A percentile compares a stretch with the other conserved stretches of the same genome.
Evolutionary conservation across 1,140 invertebrate genomes (phyloP).

Genomic region (Zeugodacus cucurbitae): DNA sequence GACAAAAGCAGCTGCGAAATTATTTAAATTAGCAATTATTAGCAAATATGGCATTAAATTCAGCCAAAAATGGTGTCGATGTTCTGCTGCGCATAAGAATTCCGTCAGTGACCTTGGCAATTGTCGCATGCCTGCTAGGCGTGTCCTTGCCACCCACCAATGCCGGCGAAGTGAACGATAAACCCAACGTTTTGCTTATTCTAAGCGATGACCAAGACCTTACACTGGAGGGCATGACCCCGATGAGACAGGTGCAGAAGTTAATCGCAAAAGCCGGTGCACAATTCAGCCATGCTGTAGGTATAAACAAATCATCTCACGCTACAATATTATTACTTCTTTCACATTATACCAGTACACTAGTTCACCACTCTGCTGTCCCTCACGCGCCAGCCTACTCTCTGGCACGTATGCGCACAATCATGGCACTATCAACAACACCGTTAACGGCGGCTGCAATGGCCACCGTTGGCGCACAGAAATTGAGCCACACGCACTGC

Average conservation of each 20-base stretch:
- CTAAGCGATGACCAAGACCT: conserved; percentile 90
- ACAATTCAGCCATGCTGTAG: conserved; percentile 80
- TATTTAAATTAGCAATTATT: neutral
- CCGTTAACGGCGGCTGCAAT: conserved; percentile 80
- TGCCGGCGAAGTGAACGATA: neutral
- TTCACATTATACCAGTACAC: conserved; percentile 71
- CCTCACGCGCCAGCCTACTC: conserved; percentile 86
- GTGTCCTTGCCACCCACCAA: neutral
- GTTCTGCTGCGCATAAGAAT: neutral
- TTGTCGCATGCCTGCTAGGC: neutral
- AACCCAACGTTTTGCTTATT: conserved; percentile 82
- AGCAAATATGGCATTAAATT: neutral
- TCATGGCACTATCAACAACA: conserved; percentile 82
- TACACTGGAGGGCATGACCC: conserved; percentile 78
- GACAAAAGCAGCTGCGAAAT: neutral
- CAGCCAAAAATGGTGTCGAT: neutral
- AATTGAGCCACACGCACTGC: conserved; percentile 76
- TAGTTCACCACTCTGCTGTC: conserved; percentile 87
- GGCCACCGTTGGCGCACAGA: conserved; percentile 73
- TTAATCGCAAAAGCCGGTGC: conserved; percentile 74
- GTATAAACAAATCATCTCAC: conserved; percentile 52
- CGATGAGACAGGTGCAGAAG: conserved; percentile 73
- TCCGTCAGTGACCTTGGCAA: neutral
- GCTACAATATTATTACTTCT: neutral
- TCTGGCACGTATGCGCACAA: conserved; percentile 89